Evolutionary conservation across 2,797 vertebrate species (phyloP).

Genomic region (Enteromius anoplus): DNA sequence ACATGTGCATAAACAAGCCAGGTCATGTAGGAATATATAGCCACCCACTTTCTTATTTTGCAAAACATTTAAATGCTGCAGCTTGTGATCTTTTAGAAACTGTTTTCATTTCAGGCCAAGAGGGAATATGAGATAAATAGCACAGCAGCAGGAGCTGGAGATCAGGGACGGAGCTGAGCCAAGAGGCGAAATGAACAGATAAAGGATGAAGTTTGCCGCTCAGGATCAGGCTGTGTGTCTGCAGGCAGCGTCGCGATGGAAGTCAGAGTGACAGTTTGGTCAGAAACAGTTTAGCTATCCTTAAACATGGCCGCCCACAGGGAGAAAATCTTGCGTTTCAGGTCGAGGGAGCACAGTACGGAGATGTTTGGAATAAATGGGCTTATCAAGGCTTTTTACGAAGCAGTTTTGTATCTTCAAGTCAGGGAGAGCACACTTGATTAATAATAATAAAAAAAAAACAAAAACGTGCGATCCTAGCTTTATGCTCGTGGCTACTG

Average conservation of each 20-base stretch:
- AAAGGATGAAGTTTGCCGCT: constrained; percentile 30
- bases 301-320: constrained; percentile 36
- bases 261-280: constrained; percentile 49
- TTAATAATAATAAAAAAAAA: background rate
- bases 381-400: constrained; percentile 26
- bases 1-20: background rate
- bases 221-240: constrained; percentile 16
- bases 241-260: constrained; percentile 29
- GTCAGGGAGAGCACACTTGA: background rate
- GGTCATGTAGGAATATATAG: constrained; percentile 4
- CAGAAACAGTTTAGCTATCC: constrained; percentile 48
- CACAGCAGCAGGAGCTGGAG: constrained; percentile 19
- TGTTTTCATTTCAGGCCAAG: constrained; percentile 29
- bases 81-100: constrained; percentile 32
- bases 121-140: constrained; percentile 44
- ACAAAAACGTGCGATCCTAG: background rate
- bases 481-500: background rate
- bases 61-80: constrained; percentile 33
- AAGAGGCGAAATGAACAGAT: constrained; percentile 40
- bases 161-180: constrained; percentile 33
- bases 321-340: constrained; percentile 27
- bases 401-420: constrained; percentile 18
- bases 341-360: constrained; percentile 4
- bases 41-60: background rate
- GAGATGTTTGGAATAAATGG: constrained; percentile 40